Evolutionary conservation across 2,888 invertebrate genomes (phyloP).

Genomic region (Heliconius hortense): DNA sequence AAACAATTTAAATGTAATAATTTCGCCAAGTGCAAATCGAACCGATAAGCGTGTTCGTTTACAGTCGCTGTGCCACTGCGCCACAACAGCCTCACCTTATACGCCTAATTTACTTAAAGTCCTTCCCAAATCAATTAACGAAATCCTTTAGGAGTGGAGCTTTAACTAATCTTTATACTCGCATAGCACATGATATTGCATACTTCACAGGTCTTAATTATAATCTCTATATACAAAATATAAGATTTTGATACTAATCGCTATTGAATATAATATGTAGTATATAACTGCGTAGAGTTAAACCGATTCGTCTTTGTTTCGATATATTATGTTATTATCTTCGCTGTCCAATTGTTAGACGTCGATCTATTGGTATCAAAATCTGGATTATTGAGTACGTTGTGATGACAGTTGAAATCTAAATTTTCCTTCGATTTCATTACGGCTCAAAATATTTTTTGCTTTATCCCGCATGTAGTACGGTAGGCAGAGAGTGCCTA

Average conservation of each 20-base stretch:
- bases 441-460: too few species aligned
- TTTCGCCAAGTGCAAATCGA: too few species aligned
- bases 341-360: background rate
- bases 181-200: background rate
- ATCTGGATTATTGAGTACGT: background rate
- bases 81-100: too few species aligned
- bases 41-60: too few species aligned
- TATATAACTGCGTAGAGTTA: conserved; percentile 1
- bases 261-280: conserved; percentile 1
- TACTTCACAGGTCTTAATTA: conserved; percentile 4
- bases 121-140: background rate
- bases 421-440: too few species aligned
- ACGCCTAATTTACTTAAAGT: background rate
- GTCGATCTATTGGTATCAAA: background rate
- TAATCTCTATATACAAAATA: background rate
- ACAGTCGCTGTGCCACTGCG: too few species aligned
- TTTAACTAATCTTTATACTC: background rate
- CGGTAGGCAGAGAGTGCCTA: too few species aligned
- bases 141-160: conserved; percentile 1
- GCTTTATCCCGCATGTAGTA: too few species aligned
- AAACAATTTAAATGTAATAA: background rate
- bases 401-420: too few species aligned
- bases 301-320: conserved; percentile 13
- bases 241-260: conserved; percentile 7
- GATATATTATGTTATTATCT: conserved; percentile 5